Base-by-base conservation (phyloP, 2,113 vertebrate species). In the Scortum barcoo region DNA sequence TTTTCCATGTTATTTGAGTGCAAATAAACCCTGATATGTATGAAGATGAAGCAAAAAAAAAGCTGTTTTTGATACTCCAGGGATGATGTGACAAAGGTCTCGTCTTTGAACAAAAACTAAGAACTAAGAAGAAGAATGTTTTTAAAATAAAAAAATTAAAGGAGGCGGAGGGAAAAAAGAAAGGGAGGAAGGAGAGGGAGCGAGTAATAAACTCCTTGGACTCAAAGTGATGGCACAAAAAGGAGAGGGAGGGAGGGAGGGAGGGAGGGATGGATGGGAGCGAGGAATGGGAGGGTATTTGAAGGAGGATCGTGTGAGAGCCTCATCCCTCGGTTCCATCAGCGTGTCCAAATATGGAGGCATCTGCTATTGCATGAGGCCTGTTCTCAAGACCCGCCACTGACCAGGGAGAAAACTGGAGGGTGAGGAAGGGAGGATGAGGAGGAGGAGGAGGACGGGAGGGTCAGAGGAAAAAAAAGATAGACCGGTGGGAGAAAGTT, bases 321-420 rank as follows among this genome's bases (percentile, higher is more conserved):
- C 36, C 85, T 89, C 92, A 76, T 93, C 92, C 86, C 80, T 81
- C 40, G 5, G 80, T 86, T 91, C 88, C 87, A 89, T 93, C 92
- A 77, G 84, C 44, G 76, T 94, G 92, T 93, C 93, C 94, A 93
- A 94, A 95, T 95, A 94, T 93, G 93, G 94, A 93, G 92, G 81
- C 92, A 90, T 92, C 84, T 90, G 91, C 86, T 86, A 80, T 75
- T 89, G 84, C 90, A 76, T 50, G 48, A 84, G 84, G 80, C 78
- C 57, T 57, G 86, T 91, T 91, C 91, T 92, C 91, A 91, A 90
- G 93, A 91, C 90, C 87, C 63, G 78, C 82, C 83, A 73, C 72
- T 38, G 81, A 89, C 88, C 77, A 80, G 90, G 76, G 81, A 88
- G 89, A 89, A 83, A 88, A 85, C 65, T 57, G 44, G 58, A 84